Evolutionary conservation across 2,113 vertebrate genomes (phyloP).

Genomic region (Pristiophorus japonicus): DNA sequence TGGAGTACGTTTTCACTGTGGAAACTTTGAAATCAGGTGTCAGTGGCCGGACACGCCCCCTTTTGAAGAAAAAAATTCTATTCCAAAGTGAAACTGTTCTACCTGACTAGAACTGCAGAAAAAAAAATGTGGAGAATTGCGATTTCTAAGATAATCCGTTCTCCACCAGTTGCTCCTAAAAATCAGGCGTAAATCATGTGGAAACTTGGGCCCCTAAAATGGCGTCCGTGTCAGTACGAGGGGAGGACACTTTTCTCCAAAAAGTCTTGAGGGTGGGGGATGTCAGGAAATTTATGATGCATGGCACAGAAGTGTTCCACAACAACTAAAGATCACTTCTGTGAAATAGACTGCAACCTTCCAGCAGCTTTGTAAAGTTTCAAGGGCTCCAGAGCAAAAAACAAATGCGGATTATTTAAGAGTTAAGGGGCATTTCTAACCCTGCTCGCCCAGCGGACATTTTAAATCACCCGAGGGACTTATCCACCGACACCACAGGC

Average conservation of each 20-base stretch:
- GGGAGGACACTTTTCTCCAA: background rate
- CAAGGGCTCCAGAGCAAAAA: background rate
- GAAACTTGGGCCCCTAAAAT: too few species aligned
- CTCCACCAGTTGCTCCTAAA: too few species aligned
- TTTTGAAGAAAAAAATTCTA: too few species aligned
- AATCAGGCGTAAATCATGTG: too few species aligned
- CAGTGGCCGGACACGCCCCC: too few species aligned
- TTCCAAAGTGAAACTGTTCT: too few species aligned
- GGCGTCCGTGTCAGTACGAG: background rate
- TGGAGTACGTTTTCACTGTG: too few species aligned
- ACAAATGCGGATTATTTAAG: background rate
- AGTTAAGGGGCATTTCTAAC: background rate
- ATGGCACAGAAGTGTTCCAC: slow-evolving; percentile 21
- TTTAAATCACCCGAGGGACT: background rate
- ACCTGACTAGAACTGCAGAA: too few species aligned
- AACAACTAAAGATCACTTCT: background rate
- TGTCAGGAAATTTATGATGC: background rate
- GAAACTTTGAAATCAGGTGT: too few species aligned
- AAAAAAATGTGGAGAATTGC: too few species aligned
- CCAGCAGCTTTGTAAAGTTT: slow-evolving; percentile 1
- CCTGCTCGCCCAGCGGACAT: background rate
- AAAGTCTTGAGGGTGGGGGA: background rate
- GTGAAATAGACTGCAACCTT: background rate
- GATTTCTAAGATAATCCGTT: too few species aligned
- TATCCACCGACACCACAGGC: background rate